Evolutionary conservation across 2,888 invertebrate species (phyloP), one percentile per base, ranked within the genome.

Genomic region (Tipula unca): DNA sequence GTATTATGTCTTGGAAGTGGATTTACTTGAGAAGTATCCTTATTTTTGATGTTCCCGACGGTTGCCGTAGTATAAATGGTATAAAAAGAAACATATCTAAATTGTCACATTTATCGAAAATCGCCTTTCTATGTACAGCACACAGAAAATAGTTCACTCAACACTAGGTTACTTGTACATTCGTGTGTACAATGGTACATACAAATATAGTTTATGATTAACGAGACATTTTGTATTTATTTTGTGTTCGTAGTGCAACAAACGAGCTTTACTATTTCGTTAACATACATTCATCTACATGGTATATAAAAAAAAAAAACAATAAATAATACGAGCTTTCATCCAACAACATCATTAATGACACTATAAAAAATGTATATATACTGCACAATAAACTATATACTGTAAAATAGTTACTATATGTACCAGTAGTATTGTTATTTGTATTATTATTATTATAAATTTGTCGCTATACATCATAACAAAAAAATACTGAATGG

Each of bases 341-440:
- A 69, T 69, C 69, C 69, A 69, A 69, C 69, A 69, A 69, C 69
- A 69, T 69, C 69, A 69, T 69, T 69, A 69, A 69, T 69, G 69
- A 25, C 69, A 69, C 69, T 25, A 69, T 69, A 69, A 69, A 69
- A 69, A 69, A 69, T 69, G 69, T 69, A 69, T 69, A n/a, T n/a
- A n/a, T n/a, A n/a, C n/a, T n/a, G n/a, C n/a, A n/a, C n/a, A n/a
- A n/a, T n/a, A n/a, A n/a, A n/a, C n/a, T n/a, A n/a, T n/a, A n/a
- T n/a, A n/a, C n/a, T n/a, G n/a, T n/a, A n/a, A n/a, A n/a, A n/a
- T n/a, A n/a, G n/a, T n/a, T n/a, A n/a, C n/a, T n/a, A n/a, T n/a
- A n/a, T n/a, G n/a, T n/a, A n/a, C n/a, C n/a, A n/a, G n/a, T n/a
- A n/a, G n/a, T n/a, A n/a, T n/a, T n/a, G n/a, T n/a, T n/a, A n/a